These are phyloP conservation scores for Verasper variegatus DNA, from an alignment of 2,113 vertebrate genomes.

Conservation along the genomic window DNA sequence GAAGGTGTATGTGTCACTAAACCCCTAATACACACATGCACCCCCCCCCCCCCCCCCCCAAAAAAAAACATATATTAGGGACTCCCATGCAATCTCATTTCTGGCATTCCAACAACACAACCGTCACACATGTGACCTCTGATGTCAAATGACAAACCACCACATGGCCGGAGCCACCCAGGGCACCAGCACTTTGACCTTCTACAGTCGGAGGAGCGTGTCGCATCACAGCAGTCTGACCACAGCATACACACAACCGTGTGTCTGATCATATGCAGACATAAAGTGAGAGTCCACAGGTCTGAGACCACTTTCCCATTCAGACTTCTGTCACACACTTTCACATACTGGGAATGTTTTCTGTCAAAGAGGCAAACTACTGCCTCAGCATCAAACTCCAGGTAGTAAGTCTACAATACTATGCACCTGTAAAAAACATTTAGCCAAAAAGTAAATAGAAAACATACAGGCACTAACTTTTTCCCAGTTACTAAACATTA, in stretches of 20 bases:
- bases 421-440: not conserved
- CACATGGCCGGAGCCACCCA: slow-evolving; percentile 69
- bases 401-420: not conserved
- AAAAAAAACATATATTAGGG: too few species aligned
- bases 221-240: slow-evolving; percentile 61
- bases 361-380: too few species aligned
- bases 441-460: too few species aligned
- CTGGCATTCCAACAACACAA: not conserved
- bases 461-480: too few species aligned
- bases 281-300: not conserved
- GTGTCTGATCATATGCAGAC: slow-evolving; percentile 71
- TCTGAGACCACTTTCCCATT: slow-evolving; percentile 16
- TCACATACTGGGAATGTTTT: not conserved
- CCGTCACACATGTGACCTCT: slow-evolving; percentile 24
- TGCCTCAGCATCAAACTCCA: too few species aligned
- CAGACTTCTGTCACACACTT: not conserved
- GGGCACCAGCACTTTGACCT: slow-evolving; percentile 64
- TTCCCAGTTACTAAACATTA: not conserved
- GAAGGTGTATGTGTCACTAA: too few species aligned
- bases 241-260: slow-evolving; percentile 32
- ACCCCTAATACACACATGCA: too few species aligned
- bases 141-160: slow-evolving; percentile 61
- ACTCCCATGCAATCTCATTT: too few species aligned
- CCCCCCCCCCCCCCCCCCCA: too few species aligned
- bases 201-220: slow-evolving; percentile 59